Evolutionary conservation across 2,888 invertebrate species (phyloP), one percentile per base, ranked within the genome.

Genomic region (Choristoneura rosaceana): DNA sequence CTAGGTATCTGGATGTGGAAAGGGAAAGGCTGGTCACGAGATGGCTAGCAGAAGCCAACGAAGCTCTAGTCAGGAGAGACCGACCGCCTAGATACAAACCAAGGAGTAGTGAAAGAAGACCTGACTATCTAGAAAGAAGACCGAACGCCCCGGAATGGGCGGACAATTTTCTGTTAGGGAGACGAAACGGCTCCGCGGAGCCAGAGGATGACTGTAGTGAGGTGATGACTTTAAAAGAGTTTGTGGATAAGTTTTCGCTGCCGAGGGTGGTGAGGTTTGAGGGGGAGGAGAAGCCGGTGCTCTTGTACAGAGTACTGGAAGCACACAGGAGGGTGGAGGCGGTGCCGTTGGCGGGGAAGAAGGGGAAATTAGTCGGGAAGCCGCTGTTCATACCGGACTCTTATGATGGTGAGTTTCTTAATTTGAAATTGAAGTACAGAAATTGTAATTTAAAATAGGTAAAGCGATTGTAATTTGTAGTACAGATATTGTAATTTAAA

Each of bases 321-420:
- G 95, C 95, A 74, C 95, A 95, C 80, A 92, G 95, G 82, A 93
- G 96, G 79, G 95, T 96, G 76, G 95, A 96, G 84, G 96, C 96
- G 10, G 95, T 95, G 69, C 95, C 95, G 67, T 81, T 95, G 75
- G 86, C 92, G 10, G 94, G 94, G 71, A 95, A 95, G 87, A 95
- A 95, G 77, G 95, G 95, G 65, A 95, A 95, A 82, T 82, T 94
- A 76, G 95, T 95, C 15, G 95, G 95, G 17, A 95, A 95, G 77
- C 92, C 95, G 70, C 87, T 96, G 75, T 95, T 95, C 80, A 95
- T 96, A 84, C 96, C 96, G 76, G 96, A 96, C 85, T 95, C 95
- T 77, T 96, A 96, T 88, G 95, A 95, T 87, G 96, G 96, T 96
- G 79, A 95, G 95, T 93, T 38, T 34, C 34, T 10, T 1, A 14